Evolutionary conservation across 2,113 vertebrate species (phyloP).

Genomic region (Agapornis roseicollis): DNA sequence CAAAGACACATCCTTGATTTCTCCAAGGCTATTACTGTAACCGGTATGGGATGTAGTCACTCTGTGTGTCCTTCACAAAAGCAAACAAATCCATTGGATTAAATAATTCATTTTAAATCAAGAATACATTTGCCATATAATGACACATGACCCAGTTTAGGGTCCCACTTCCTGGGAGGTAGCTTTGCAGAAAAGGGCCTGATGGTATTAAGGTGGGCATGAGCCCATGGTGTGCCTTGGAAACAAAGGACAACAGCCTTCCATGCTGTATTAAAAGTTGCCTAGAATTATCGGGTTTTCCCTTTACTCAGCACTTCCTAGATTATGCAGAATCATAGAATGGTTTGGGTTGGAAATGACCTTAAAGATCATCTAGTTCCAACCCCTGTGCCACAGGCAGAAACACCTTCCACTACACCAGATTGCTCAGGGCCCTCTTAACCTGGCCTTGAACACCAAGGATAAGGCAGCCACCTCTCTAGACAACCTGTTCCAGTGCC

Average conservation of each 20-base stretch:
- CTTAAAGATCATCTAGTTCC: not conserved
- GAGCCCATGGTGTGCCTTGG: not conserved
- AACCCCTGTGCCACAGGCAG: not conserved
- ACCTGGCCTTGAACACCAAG: not conserved
- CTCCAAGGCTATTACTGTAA: not conserved
- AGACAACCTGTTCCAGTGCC: no score
- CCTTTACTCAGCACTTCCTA: not conserved
- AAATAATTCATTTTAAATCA: not conserved
- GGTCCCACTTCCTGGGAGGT: not conserved
- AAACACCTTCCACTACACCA: not conserved
- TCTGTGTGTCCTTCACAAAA: not conserved
- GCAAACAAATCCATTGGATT: not conserved
- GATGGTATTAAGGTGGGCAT: not conserved
- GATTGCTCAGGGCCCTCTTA: not conserved
- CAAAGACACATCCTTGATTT: not conserved
- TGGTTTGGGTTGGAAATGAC: not conserved
- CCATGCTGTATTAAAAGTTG: fast-evolving
- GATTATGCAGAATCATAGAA: not conserved
- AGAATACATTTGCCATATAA: not conserved
- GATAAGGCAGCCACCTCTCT: not conserved
- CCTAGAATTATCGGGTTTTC: fast-evolving
- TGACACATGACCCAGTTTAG: not conserved
- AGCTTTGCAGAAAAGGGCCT: not conserved
- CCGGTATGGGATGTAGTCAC: not conserved
- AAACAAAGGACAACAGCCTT: not conserved